Evolutionary conservation across 2,797 vertebrate species (phyloP).

Genomic region (Cheirogaleus major): DNA sequence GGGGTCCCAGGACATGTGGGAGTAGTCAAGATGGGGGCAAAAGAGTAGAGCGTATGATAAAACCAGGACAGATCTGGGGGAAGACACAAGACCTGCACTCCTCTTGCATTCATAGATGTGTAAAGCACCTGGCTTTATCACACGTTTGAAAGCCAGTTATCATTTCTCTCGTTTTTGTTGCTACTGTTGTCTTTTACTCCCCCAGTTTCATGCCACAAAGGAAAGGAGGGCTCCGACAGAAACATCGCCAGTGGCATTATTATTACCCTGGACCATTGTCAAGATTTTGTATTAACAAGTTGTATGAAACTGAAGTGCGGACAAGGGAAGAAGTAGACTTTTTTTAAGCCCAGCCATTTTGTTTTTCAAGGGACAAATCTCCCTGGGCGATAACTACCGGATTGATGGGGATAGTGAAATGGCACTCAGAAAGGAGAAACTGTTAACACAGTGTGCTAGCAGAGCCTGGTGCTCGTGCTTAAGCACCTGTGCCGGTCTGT

Average conservation of each 20-base stretch:
- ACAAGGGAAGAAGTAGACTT: slow-evolving; percentile 55
- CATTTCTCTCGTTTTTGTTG: neutral
- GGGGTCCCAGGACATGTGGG: neutral
- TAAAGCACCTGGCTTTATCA: neutral
- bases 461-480: slow-evolving; percentile 60
- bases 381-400: slow-evolving; percentile 74
- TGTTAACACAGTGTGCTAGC: slow-evolving; percentile 62
- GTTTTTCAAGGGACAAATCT: slow-evolving; percentile 80
- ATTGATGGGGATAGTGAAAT: slow-evolving; percentile 71
- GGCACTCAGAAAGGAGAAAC: slow-evolving; percentile 55
- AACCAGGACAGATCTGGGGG: neutral
- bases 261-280: slow-evolving; percentile 37
- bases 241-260: slow-evolving; percentile 35
- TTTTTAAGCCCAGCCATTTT: slow-evolving; percentile 74
- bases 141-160: neutral
- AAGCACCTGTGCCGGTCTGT: slow-evolving; percentile 57
- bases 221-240: neutral
- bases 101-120: neutral
- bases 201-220: neutral
- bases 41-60: rapidly evolving
- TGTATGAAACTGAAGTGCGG: slow-evolving; percentile 55
- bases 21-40: neutral
- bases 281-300: slow-evolving; percentile 73
- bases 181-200: neutral
- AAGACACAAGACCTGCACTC: neutral